A percentile compares a stretch with the other conserved stretches of the same genome.
These are phyloP conservation scores for Scelioninae gen. 2 DNA, from an alignment of 2,888 invertebrate genomes.

Conservation along the genomic window DNA sequence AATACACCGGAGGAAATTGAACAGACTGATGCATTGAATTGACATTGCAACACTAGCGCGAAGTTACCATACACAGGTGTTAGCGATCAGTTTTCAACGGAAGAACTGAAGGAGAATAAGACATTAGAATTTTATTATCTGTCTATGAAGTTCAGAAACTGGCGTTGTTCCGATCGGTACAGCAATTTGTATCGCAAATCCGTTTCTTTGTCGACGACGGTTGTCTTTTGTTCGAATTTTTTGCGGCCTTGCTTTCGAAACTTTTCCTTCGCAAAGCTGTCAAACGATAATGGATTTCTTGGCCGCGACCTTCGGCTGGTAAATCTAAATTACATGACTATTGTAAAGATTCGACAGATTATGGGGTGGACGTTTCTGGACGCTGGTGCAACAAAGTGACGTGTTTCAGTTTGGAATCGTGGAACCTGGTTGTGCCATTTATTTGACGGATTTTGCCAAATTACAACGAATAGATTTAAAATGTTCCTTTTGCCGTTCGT, in stretches of 20 bases:
- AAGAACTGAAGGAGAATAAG: no score
- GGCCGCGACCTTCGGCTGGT: conserved; percentile 51
- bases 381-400: not conserved
- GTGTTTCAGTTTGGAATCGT: not conserved
- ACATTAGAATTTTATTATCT: no score
- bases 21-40: no score
- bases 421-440: not conserved
- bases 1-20: no score
- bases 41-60: no score
- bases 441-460: not conserved
- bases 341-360: not conserved
- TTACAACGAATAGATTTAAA: not conserved
- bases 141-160: no score
- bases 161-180: no score
- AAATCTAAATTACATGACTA: conserved; percentile 16
- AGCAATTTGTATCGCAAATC: not conserved
- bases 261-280: conserved; percentile 6
- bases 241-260: conserved; percentile 2
- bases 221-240: not conserved
- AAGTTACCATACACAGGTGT: no score
- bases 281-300: conserved; percentile 31
- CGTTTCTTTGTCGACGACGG: not conserved
- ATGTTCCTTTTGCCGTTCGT: conserved; percentile 8
- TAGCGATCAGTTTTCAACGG: no score
- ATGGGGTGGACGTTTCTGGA: not conserved